phyloP scores from a whole-genome alignment of 2,797 vertebrate genomes.

The Pantherophis alleghaniensis region DNA sequence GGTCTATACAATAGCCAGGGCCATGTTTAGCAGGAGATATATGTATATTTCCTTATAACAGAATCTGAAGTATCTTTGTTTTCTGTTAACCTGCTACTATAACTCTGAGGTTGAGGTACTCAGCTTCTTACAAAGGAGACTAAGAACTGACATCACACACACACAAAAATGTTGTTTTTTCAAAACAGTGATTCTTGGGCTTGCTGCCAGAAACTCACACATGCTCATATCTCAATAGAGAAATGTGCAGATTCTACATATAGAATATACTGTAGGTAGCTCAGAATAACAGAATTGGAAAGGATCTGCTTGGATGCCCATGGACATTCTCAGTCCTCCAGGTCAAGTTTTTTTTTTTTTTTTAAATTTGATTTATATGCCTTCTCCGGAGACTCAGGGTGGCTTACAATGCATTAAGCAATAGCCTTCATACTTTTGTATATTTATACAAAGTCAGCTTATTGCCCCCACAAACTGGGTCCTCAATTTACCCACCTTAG shows the following conservation, averaged over 20 bases:
- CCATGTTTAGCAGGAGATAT: neutral
- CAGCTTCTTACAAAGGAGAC: slow-evolving; percentile 17
- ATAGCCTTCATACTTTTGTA: too few relatives aligned
- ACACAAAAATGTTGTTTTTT: neutral
- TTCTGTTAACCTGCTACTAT: slow-evolving; percentile 23
- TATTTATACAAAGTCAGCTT: too few relatives aligned
- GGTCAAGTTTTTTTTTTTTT: neutral
- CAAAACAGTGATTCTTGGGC: neutral
- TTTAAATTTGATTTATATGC: too few relatives aligned
- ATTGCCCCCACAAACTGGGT: too few relatives aligned
- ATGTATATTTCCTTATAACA: neutral
- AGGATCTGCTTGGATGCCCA: too few relatives aligned
- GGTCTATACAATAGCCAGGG: neutral
- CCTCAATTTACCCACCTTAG: too few relatives aligned
- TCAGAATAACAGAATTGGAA: neutral
- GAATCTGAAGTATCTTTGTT: neutral
- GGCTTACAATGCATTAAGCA: too few relatives aligned
- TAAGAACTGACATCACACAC: neutral
- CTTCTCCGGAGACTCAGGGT: too few relatives aligned
- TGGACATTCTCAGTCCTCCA: neutral
- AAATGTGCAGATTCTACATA: neutral
- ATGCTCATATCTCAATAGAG: neutral
- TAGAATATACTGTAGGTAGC: neutral
- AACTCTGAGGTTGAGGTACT: slow-evolving; percentile 32
- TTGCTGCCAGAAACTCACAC: neutral